phyloP scores from a whole-genome alignment of 2,797 vertebrate genomes.

The Peromyscus aztecus region DNA sequence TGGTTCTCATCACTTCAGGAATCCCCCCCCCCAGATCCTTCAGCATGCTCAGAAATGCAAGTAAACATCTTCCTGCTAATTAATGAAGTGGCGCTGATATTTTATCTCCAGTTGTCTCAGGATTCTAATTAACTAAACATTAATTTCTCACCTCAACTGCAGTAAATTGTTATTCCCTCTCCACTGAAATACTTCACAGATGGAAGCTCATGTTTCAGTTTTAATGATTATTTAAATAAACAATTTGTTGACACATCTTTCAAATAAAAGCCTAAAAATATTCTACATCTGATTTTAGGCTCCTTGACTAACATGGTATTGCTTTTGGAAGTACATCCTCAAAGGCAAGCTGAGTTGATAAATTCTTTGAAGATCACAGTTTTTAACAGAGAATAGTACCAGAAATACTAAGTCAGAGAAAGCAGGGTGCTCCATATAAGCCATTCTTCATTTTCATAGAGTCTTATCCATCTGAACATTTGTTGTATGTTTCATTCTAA shows the following conservation, averaged over 20 bases:
- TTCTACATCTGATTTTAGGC: constrained; percentile 60
- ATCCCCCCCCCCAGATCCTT: constrained; percentile 56
- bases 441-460: constrained; percentile 42
- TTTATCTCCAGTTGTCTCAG: constrained; percentile 63
- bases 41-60: constrained; percentile 42
- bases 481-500: constrained; percentile 61
- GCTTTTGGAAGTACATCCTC: constrained; percentile 38
- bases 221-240: constrained; percentile 77
- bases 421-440: constrained; percentile 25
- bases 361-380: constrained; percentile 48
- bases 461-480: constrained; percentile 48
- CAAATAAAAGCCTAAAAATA: constrained; percentile 70
- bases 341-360: constrained; percentile 20
- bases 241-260: constrained; percentile 69
- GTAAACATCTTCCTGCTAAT: constrained; percentile 62
- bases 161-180: constrained; percentile 75
- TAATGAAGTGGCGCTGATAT: constrained; percentile 69
- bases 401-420: constrained; percentile 57
- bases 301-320: constrained; percentile 58
- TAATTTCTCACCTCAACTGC: constrained; percentile 79
- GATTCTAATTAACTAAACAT: constrained; percentile 78
- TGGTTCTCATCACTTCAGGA: constrained; percentile 52
- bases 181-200: constrained; percentile 77
- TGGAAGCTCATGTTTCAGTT: constrained; percentile 66
- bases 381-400: constrained; percentile 35